phyloP scores from a whole-genome alignment of 2,888 invertebrate genomes.

The Lepidonotus clava region DNA sequence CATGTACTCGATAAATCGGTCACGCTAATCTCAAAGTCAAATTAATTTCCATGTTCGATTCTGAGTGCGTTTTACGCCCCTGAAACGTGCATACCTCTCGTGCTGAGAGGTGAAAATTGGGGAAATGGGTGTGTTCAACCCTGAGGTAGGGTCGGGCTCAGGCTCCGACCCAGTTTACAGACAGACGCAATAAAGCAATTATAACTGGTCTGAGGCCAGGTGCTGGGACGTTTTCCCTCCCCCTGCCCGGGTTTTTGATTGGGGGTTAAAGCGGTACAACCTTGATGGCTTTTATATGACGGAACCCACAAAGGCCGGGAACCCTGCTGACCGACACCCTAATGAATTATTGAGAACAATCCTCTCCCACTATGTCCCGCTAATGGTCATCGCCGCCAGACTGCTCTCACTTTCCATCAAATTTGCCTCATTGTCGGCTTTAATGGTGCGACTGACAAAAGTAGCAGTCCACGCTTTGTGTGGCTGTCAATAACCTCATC shows the following conservation, averaged over 20 bases:
- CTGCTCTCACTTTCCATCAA: not conserved
- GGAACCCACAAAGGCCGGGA: not conserved
- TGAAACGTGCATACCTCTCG: not conserved
- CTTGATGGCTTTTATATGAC: no score
- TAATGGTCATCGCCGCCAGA: not conserved
- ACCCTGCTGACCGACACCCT: not conserved
- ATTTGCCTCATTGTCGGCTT: not conserved
- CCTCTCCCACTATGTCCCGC: not conserved
- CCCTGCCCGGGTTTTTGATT: not conserved
- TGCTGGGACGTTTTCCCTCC: not conserved
- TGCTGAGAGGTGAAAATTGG: not conserved
- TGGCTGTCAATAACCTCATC: no score
- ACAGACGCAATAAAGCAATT: constrained; percentile 36
- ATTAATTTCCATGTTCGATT: not conserved
- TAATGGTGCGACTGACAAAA: no score
- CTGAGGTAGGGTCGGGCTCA: not conserved
- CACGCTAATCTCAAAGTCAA: not conserved
- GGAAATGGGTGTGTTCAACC: no score
- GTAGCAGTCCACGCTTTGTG: no score
- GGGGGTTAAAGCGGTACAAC: no score
- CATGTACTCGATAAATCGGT: constrained; percentile 1
- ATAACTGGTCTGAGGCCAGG: not conserved
- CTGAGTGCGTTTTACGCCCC: not conserved
- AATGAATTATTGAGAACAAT: not conserved
- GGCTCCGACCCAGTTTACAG: not conserved